phyloP scores from a whole-genome alignment of 92 coral and sea anemone species.

The Palythoa grandis region DNA sequence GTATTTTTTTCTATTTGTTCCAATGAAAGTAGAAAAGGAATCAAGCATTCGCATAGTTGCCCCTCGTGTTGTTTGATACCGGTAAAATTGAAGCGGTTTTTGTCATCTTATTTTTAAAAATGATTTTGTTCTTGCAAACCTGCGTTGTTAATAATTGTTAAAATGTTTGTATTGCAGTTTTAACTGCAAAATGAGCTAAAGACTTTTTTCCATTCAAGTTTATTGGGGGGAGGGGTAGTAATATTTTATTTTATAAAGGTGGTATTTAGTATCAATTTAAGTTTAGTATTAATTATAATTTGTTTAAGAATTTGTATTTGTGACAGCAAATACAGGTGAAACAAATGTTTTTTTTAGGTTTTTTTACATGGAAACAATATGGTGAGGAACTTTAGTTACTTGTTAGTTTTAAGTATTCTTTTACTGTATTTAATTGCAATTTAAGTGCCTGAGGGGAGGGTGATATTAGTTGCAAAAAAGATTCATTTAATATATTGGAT shows the following conservation, averaged over 20 bases:
- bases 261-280: neutral
- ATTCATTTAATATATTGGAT: neutral
- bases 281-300: no score
- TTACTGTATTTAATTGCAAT: neutral
- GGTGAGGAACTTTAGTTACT: neutral
- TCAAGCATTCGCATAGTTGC: slow-evolving; percentile 35
- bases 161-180: neutral
- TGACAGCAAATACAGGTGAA: neutral
- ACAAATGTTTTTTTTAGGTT: neutral
- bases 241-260: neutral
- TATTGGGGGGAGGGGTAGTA: neutral
- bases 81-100: neutral
- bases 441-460: neutral
- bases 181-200: neutral
- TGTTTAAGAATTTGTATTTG: no score
- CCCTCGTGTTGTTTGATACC: slow-evolving; percentile 18
- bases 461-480: neutral
- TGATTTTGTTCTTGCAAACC: slow-evolving; percentile 13
- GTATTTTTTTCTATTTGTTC: slow-evolving; percentile 29
- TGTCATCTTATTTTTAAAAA: slow-evolving; percentile 20
- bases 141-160: neutral
- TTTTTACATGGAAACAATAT: neutral
- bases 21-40: neutral
- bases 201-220: neutral
- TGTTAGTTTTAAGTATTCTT: no score